Conservation (phyloP, 2,113 vertebrate genomes). For the Chaetops frenatus region DNA sequence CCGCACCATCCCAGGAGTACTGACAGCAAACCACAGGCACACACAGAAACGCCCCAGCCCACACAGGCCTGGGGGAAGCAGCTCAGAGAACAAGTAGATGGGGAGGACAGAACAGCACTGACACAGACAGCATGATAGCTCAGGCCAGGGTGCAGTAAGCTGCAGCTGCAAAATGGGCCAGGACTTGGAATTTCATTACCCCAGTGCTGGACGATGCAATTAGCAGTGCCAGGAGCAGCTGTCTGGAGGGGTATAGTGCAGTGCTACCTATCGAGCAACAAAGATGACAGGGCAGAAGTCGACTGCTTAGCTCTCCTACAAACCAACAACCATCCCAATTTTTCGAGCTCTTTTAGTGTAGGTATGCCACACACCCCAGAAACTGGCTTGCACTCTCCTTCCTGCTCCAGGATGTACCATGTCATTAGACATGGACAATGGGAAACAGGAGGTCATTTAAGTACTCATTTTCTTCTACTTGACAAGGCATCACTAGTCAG, state of each 20-base stretch:
- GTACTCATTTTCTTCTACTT: not conserved
- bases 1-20: not conserved
- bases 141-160: not conserved
- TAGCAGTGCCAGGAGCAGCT: not conserved
- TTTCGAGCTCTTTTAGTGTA: not conserved
- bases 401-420: not conserved
- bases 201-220: rapidly evolving
- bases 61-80: not conserved
- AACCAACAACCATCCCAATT: not conserved
- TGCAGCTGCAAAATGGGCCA: not conserved
- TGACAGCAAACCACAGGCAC: not conserved
- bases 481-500: not conserved
- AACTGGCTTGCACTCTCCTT: not conserved
- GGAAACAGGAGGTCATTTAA: not conserved
- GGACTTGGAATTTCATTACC: not conserved
- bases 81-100: not conserved
- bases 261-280: not conserved
- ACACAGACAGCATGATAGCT: not conserved
- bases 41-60: not conserved
- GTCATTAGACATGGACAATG: constrained; percentile 1
- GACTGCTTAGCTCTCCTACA: not conserved
- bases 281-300: not conserved
- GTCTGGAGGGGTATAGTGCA: not conserved
- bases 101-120: not conserved
- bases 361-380: not conserved